These are phyloP conservation scores for Drosophila albomicans DNA, from an alignment of 1,140 invertebrate genomes.

Conservation along the genomic window DNA sequence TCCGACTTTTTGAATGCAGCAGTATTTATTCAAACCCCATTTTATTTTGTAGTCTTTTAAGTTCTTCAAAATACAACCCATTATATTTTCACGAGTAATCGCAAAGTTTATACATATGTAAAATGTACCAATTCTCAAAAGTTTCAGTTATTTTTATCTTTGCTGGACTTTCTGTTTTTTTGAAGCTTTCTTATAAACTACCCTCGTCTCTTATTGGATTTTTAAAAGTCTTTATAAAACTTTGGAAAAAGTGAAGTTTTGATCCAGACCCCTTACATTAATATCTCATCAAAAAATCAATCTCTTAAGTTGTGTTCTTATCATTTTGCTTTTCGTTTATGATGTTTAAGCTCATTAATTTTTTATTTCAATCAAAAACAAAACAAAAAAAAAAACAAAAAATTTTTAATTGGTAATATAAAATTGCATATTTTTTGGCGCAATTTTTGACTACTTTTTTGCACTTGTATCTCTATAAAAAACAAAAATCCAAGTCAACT, in stretches of 20 bases:
- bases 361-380: conserved; percentile 10
- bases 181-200: too few relatives aligned
- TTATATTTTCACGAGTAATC: not conserved
- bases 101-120: too few relatives aligned
- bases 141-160: too few relatives aligned
- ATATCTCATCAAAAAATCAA: not conserved
- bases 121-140: too few relatives aligned
- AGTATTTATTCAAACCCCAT: not conserved
- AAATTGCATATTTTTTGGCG: conserved; percentile 85
- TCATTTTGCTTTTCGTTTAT: conserved; percentile 15
- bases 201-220: too few relatives aligned
- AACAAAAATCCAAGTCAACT: conserved; percentile 40
- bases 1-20: conserved; percentile 65
- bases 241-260: too few relatives aligned
- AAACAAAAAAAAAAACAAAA: conserved; percentile 41
- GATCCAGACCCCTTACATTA: not conserved
- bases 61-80: not conserved
- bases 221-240: not conserved
- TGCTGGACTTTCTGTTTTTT: too few relatives aligned
- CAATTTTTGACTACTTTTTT: conserved; percentile 84
- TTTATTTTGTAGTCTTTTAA: conserved; percentile 7
- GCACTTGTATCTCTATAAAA: conserved; percentile 72
- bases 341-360: conserved; percentile 20
- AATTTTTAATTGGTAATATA: conserved; percentile 76
- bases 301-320: not conserved